A percentile compares a stretch with the other conserved stretches of the same genome.
Conservation (phyloP, 2,888 invertebrate genomes). For the Kuschelorhynchus macadamiae region DNA sequence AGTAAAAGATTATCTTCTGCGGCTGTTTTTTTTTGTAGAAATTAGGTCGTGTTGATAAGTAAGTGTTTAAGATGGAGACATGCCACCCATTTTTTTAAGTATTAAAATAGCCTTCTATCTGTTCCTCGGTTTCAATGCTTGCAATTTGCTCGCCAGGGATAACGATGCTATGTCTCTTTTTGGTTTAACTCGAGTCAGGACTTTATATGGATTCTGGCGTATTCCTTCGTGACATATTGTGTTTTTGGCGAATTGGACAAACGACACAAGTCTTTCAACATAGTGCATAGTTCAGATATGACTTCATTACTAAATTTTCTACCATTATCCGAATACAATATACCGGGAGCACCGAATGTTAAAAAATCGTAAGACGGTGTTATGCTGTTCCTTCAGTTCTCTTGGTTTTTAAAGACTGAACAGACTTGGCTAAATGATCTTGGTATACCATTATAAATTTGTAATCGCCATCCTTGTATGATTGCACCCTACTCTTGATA, state of each 20-base stretch:
- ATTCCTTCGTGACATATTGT: constrained; percentile 29
- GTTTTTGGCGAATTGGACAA: constrained; percentile 46
- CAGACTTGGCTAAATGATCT: constrained; percentile 42
- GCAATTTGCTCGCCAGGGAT: constrained; percentile 52
- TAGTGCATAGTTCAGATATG: constrained; percentile 33
- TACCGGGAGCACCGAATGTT: constrained; percentile 57
- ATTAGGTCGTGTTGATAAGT: constrained; percentile 26
- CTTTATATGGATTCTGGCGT: constrained; percentile 57
- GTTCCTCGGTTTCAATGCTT: constrained; percentile 57
- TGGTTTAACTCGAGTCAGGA: constrained; percentile 57
- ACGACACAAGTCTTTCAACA: constrained; percentile 48
- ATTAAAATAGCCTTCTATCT: constrained; percentile 47
- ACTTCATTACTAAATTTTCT: constrained; percentile 57
- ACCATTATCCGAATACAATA: constrained; percentile 60
- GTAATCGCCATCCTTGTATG: constrained; percentile 51
- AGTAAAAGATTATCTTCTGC: constrained; percentile 26
- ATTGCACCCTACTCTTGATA: constrained; percentile 62
- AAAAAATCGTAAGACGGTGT: constrained; percentile 56
- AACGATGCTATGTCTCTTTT: constrained; percentile 55
- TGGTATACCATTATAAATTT: constrained; percentile 46
- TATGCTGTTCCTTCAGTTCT: constrained; percentile 55
- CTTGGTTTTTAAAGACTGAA: constrained; percentile 52
- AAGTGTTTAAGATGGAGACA: no score
- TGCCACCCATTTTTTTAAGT: constrained; percentile 51
- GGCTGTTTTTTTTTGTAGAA: constrained; percentile 23